Percentiles rank a stretch among this genome's conserved stretches.
Evolutionary conservation across 2,113 vertebrate species (phyloP).

Genomic region (Neodon shergylaensis): DNA sequence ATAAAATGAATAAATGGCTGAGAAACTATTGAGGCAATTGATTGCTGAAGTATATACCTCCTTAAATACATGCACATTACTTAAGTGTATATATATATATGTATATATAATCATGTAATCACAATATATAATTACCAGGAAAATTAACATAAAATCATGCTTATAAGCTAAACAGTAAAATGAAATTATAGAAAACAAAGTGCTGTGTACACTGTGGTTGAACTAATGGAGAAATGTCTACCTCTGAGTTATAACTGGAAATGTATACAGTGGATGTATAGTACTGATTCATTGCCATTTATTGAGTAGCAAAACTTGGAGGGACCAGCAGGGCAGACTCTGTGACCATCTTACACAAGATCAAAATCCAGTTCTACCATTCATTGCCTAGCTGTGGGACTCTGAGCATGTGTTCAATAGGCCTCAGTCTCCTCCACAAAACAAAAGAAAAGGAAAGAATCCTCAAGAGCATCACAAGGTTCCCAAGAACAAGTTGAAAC

Average conservation of each 20-base stretch:
- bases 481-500: background rate
- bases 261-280: background rate
- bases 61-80: background rate
- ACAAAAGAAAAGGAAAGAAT: background rate
- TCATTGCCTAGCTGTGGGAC: background rate
- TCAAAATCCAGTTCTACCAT: background rate
- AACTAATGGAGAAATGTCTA: background rate
- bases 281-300: background rate
- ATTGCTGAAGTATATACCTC: background rate
- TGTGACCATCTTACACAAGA: background rate
- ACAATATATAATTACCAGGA: background rate
- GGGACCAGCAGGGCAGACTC: background rate
- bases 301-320: background rate
- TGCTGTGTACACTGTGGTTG: background rate
- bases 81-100: rapidly evolving
- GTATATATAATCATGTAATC: background rate
- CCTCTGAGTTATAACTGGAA: background rate
- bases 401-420: background rate
- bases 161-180: background rate
- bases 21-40: background rate
- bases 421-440: background rate
- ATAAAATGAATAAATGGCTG: background rate
- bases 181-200: slow-evolving; percentile 9
- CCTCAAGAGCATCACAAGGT: background rate
- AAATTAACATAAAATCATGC: background rate